A percentile compares a stretch with the other conserved stretches of the same genome.
phyloP scores from a whole-genome alignment of 2,113 vertebrate genomes.

The Anas platyrhynchos region DNA sequence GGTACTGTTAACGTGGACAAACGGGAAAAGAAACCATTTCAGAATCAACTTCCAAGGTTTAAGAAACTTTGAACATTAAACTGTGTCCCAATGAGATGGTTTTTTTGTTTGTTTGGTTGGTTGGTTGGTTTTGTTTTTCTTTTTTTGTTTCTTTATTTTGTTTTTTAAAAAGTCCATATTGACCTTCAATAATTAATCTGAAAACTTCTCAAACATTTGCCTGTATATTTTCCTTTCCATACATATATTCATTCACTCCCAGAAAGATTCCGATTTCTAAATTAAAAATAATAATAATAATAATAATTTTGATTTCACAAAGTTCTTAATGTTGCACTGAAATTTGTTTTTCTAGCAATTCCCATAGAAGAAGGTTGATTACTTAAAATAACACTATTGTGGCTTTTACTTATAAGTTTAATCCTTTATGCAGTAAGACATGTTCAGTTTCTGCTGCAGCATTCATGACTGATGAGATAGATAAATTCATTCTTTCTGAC shows the following conservation, averaged over 20 bases:
- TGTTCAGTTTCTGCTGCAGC: not conserved
- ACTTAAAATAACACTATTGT: not conserved
- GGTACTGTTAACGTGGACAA: not conserved
- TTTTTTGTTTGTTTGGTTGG: too few species aligned
- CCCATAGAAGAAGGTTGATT: not conserved
- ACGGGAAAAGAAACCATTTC: not conserved
- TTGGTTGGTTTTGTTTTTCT: too few species aligned
- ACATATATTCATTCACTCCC: not conserved
- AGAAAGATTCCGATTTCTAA: not conserved
- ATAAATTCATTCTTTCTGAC: not conserved
- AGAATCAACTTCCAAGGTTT: not conserved
- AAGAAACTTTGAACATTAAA: not conserved
- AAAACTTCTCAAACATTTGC: not conserved
- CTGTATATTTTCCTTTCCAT: not conserved
- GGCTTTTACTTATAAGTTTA: not conserved
- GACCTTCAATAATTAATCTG: not conserved
- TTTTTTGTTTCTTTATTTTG: too few species aligned
- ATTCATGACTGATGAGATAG: not conserved
- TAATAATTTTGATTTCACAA: not conserved
- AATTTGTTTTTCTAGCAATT: not conserved
- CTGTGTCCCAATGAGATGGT: not conserved
- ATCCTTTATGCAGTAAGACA: not conserved
- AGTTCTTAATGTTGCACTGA: not conserved
- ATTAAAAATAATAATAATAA: not conserved
- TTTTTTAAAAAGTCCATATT: not conserved